A percentile compares a stretch with the other conserved stretches of the same genome.
phyloP scores from a whole-genome alignment of 2,888 invertebrate genomes.

The Drosophila paracracens region DNA sequence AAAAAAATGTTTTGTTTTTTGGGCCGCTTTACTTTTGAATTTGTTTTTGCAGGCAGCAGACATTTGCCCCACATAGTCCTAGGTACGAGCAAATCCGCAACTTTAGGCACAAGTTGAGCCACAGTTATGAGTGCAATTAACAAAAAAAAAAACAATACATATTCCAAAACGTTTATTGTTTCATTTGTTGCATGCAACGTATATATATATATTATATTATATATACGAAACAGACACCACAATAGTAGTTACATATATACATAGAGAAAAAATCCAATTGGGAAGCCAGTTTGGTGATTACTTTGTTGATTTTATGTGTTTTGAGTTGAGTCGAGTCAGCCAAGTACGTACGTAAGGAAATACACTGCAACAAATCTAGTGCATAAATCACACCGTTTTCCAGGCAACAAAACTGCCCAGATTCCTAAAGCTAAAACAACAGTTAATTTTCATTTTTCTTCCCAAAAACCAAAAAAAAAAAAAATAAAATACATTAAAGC shows the following conservation, averaged over 20 bases:
- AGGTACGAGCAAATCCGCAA: slow-evolving; percentile 23
- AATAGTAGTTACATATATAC: slow-evolving; percentile 35
- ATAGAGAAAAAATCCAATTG: slow-evolving; percentile 12
- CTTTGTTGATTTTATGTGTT: slow-evolving; percentile 38
- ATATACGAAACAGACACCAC: slow-evolving; percentile 16
- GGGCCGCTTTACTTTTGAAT: slow-evolving; percentile 27
- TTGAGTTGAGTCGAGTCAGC: slow-evolving; percentile 44
- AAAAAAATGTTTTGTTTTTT: slow-evolving; percentile 26
- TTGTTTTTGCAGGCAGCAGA: slow-evolving; percentile 19
- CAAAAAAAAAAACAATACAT: slow-evolving; percentile 5
- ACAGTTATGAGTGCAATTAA: slow-evolving; percentile 57
- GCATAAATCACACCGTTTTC: slow-evolving; percentile 69
- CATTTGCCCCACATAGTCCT: slow-evolving; percentile 18
- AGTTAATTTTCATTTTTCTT: slow-evolving; percentile 6
- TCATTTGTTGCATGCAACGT: slow-evolving; percentile 49
- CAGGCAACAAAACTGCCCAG: slow-evolving; percentile 60
- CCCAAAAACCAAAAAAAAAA: slow-evolving; percentile 13
- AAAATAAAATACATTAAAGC: slow-evolving; percentile 7
- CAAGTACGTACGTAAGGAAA: slow-evolving; percentile 63
- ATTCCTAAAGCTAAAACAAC: slow-evolving; percentile 31
- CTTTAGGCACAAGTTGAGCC: slow-evolving; percentile 36
- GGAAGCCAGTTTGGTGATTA: slow-evolving; percentile 35
- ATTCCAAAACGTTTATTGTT: slow-evolving; percentile 52
- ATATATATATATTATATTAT: slow-evolving; percentile 15
- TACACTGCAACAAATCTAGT: slow-evolving; percentile 32